Conservation (phyloP, 2,113 vertebrate species). For the Paracanthobrama guichenoti region DNA sequence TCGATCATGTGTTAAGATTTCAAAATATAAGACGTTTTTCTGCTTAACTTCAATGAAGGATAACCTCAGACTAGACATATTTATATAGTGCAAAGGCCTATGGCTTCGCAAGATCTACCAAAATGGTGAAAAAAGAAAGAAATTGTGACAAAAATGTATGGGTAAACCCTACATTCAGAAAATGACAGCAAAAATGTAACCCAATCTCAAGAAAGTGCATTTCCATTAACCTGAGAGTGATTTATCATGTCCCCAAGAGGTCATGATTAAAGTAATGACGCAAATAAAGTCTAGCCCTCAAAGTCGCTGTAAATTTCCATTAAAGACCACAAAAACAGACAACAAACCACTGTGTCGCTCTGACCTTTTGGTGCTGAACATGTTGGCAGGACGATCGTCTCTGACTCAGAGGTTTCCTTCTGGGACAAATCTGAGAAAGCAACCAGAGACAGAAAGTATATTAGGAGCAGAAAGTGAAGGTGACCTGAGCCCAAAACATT, state of each 20-base stretch:
- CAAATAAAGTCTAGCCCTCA: conserved; percentile 9
- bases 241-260: neutral
- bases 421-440: conserved; percentile 60
- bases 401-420: conserved; percentile 63
- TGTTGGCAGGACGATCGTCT: conserved; percentile 66
- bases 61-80: neutral
- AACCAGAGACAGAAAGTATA: conserved; percentile 54
- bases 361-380: conserved; percentile 94
- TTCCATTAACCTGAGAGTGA: neutral
- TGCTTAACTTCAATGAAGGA: neutral
- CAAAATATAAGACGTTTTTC: too few relatives aligned
- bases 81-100: neutral
- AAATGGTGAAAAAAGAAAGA: neutral
- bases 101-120: neutral
- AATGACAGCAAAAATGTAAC: neutral
- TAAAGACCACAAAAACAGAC: conserved; percentile 56
- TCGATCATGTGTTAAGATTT: too few relatives aligned
- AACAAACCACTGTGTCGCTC: conserved; percentile 63
- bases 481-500: neutral
- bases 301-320: conserved; percentile 13
- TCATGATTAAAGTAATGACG: neutral
- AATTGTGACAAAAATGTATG: neutral
- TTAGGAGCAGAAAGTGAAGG: conserved; percentile 18
- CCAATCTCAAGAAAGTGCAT: neutral
- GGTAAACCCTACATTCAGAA: neutral